Evolutionary conservation across 2,113 vertebrate genomes (phyloP).

Genomic region (Plecturocebus donacophilus): DNA sequence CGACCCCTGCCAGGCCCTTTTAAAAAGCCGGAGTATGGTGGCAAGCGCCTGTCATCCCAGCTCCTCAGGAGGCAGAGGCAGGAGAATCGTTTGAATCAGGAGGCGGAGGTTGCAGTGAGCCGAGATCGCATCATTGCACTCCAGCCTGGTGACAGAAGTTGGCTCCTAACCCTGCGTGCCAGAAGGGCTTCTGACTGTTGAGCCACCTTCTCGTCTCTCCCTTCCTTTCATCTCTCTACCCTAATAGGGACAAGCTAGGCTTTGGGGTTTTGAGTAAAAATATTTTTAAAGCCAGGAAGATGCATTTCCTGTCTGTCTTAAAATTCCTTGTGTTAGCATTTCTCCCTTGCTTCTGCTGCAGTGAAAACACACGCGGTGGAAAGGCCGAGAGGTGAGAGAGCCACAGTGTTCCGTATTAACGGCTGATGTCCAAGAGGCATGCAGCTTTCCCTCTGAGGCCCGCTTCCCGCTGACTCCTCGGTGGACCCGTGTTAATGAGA

Average conservation of each 20-base stretch:
- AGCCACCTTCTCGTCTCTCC: too few species aligned
- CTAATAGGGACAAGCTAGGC: not conserved
- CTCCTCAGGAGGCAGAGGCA: too few species aligned
- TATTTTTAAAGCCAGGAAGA: not conserved
- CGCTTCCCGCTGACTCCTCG: not conserved
- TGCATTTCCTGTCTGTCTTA: not conserved
- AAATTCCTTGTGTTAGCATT: not conserved
- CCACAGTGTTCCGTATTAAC: fast-evolving
- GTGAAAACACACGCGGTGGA: not conserved
- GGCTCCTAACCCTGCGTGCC: too few species aligned
- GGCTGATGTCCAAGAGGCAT: not conserved
- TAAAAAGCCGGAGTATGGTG: too few species aligned
- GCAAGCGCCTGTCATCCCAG: too few species aligned
- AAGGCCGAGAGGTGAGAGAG: not conserved
- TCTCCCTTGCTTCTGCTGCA: not conserved
- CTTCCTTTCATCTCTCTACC: too few species aligned
- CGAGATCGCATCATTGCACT: too few species aligned
- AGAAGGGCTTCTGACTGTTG: too few species aligned
- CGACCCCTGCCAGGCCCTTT: too few species aligned
- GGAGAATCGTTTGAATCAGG: too few species aligned
- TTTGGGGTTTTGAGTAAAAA: not conserved
- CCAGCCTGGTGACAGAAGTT: too few species aligned
- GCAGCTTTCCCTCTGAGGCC: not conserved
- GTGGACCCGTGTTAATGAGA: fast-evolving
- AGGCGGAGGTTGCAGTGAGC: too few species aligned